Conservation (phyloP, 2,888 invertebrate species). For the Scaptomyza caliginosa region DNA sequence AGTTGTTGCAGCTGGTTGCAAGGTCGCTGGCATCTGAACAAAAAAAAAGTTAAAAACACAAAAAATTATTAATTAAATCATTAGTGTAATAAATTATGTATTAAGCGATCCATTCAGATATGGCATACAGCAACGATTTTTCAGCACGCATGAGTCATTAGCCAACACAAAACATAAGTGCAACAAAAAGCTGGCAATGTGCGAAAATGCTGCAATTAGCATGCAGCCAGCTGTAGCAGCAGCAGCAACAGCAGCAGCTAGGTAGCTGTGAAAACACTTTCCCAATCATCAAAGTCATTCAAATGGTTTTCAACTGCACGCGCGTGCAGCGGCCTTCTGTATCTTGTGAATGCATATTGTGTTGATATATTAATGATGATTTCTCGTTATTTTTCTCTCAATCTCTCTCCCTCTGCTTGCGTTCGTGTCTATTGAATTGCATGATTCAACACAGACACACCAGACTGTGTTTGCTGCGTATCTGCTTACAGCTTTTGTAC, state of each 20-base stretch:
- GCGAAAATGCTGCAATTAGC: constrained; percentile 75
- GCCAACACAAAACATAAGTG: neutral
- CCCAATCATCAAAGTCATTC: constrained; percentile 79
- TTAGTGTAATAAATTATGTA: constrained; percentile 66
- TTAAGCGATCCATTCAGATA: constrained; percentile 43
- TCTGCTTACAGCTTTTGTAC: constrained; percentile 50
- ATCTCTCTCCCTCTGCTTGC: too few species aligned
- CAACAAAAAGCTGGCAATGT: constrained; percentile 59
- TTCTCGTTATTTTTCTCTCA: constrained; percentile 76
- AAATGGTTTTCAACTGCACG: constrained; percentile 70
- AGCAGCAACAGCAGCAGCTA: constrained; percentile 19
- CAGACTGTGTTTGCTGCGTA: constrained; percentile 42
- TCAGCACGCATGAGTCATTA: constrained; percentile 63
- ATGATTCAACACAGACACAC: constrained; percentile 64
- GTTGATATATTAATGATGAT: constrained; percentile 78
- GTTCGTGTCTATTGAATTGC: constrained; percentile 76
- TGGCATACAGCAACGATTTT: constrained; percentile 9
- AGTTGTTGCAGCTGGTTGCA: constrained; percentile 39
- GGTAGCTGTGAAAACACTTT: constrained; percentile 73
- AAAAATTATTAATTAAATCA: constrained; percentile 72
- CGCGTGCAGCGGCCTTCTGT: constrained; percentile 46
- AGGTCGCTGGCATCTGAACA: constrained; percentile 38
- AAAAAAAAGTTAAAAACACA: too few species aligned
- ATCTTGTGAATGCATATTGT: constrained; percentile 62
- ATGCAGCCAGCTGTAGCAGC: constrained; percentile 39